Evolutionary conservation across 2,888 invertebrate species (phyloP), one percentile per base, ranked within the genome.

Genomic region (Coelinius sp.): DNA sequence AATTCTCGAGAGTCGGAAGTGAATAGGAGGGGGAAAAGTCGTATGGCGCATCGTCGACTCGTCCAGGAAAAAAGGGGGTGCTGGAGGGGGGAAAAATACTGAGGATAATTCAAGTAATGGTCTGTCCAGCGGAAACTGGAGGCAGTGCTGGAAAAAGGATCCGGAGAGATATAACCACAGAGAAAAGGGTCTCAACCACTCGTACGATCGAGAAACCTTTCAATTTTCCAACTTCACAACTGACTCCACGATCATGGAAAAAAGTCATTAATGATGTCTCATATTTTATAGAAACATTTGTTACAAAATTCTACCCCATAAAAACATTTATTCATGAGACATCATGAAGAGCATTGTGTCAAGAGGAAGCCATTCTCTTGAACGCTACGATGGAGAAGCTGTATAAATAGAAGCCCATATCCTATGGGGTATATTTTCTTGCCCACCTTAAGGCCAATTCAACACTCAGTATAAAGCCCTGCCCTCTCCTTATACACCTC

Each of bases 151-250:
- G 35, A 63, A 46, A 69, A 63, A 46, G 49, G 25, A 49, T 12
- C 20, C 12, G 24, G 62, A 35, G 31, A 52, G 49, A 38, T 38
- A 64, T 5, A 38, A 41, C 41, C 25, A 70, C 49, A 46, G 35
- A 49, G 49, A 69, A 25, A 38, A 70, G 64, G 70, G 25, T 27
- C 62, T 46, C 66, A 35, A 66, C 59, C 70, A 65, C 72, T 77
- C 17, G 76, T 78, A 77, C 78, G 74, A 77, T 76, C 75, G 73
- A 82, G 80, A 82, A 17, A 7, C 46, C 46, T 62, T 63, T 62
- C 27, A 59, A 8, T 35, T 59, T 17, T 14, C 10, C 6, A 35
- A 56, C 17, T 10, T 17, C 35, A 8, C 14, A 56, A 14, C n/a
- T 41, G 8, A 27, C 7, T 6, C n/a, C n/a, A 24, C 1, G 22